Base-by-base conservation (phyloP, 2,113 vertebrate species). In the Camelus bactrianus region DNA sequence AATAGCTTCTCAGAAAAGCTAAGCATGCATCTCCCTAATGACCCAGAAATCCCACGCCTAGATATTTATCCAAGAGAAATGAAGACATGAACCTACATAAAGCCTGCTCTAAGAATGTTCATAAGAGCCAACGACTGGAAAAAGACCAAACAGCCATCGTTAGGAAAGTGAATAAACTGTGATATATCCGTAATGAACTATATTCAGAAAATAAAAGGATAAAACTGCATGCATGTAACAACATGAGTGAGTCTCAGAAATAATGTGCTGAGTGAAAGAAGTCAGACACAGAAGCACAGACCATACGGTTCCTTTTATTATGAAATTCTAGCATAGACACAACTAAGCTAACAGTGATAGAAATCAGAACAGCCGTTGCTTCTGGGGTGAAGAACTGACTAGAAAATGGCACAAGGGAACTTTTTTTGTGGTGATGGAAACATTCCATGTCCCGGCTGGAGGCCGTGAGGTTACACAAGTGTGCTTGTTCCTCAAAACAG, bases 371-470 rank as follows among this genome's bases (percentile, higher is more conserved):
- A 46, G 85, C 0, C 85, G 81, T 93, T 96, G 73, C 35, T 28
- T 73, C 76, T 75, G 91, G 50, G 85, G 80, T 85, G 52, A 77
- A 73, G 67, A 76, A 42, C 13, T 67, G 48, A 85, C 69, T 79
- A 81, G 84, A 91, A 84, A 89, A 58, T 13, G 22, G 50, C 38
- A 82, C 35, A 22, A 89, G 60, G 35, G 69, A 81, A 77, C 56
- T 32, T 82, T 32, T 82, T 93, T 14, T 84, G 91, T 89, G 88
- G 93, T 28, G 35, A 82, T 89, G 92, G 95, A 95, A 95, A 92
- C 81, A 75, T 77, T 62, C 60, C 88, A 11, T 26, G 89, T 77
- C 84, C 54, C 77, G 38, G 15, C 20, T 42, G 16, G 70, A 52
- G 76, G 14, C 19, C 32, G 14, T 15, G 65, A 92, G 60, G 38